Evolutionary conservation across 2,113 vertebrate species (phyloP).

Genomic region (Calidris pygmaea): DNA sequence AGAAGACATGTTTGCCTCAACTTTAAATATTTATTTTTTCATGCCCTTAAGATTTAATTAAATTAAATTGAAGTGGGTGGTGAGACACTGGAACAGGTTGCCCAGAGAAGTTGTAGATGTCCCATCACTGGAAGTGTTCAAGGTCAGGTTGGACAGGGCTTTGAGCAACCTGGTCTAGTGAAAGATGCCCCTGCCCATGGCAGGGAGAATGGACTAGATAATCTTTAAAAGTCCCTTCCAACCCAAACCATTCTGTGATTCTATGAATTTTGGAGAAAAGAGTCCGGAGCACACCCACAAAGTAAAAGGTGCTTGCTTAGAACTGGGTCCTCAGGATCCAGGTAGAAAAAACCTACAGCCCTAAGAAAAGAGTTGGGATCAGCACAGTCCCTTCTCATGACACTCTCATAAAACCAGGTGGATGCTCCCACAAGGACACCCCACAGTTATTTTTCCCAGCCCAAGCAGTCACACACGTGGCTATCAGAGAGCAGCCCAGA

Average conservation of each 20-base stretch:
- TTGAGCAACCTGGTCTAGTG: not conserved
- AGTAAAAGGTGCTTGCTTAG: not conserved
- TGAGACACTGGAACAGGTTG: not conserved
- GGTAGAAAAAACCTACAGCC: not conserved
- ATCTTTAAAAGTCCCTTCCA: not conserved
- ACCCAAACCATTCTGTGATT: not conserved
- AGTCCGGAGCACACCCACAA: not conserved
- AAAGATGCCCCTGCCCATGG: fast-evolving
- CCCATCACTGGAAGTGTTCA: not conserved
- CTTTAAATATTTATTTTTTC: not conserved
- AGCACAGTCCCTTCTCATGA: not conserved
- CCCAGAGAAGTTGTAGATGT: not conserved
- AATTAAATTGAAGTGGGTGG: not conserved
- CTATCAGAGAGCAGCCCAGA: not conserved
- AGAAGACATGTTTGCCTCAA: not conserved
- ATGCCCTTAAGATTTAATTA: not conserved
- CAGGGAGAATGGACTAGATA: not conserved
- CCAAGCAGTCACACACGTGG: not conserved
- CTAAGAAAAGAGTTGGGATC: not conserved
- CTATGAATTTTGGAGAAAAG: not conserved
- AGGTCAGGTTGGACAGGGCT: not conserved
- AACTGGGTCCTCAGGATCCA: not conserved
- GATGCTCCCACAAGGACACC: not conserved
- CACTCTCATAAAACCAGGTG: not conserved
- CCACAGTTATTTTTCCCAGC: not conserved